These are phyloP conservation scores for Sericinus montela DNA, from an alignment of 2,888 invertebrate species.

Conservation along the genomic window DNA sequence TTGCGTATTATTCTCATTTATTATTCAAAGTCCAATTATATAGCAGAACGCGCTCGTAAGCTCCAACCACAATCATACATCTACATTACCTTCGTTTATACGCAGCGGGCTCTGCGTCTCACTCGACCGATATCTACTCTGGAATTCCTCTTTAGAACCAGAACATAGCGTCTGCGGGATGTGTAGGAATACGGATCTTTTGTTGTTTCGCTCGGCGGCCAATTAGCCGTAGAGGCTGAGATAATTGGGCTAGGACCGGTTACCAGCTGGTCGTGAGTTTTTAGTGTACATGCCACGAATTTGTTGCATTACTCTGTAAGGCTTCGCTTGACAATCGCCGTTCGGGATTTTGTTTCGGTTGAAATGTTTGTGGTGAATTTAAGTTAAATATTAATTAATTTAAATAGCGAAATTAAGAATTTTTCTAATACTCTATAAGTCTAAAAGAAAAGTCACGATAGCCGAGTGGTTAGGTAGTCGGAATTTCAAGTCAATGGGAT, in stretches of 20 bases:
- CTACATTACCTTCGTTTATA: neutral
- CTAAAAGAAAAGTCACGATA: too few species aligned
- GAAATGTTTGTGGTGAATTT: neutral
- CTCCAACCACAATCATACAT: constrained; percentile 9
- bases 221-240: constrained; percentile 45
- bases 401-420: too few species aligned
- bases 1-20: too few species aligned
- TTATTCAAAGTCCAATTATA: constrained; percentile 8
- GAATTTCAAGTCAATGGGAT: too few species aligned
- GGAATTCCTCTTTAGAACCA: constrained; percentile 4
- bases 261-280: constrained; percentile 29
- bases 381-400: too few species aligned
- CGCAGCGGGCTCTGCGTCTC: constrained; percentile 3
- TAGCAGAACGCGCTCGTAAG: constrained; percentile 2
- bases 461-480: too few species aligned
- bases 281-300: constrained; percentile 24
- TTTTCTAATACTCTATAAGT: too few species aligned
- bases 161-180: neutral
- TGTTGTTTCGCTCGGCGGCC: constrained; percentile 29
- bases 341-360: neutral
- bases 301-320: constrained; percentile 23
- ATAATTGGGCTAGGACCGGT: constrained; percentile 61
- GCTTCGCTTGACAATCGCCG: constrained; percentile 3
- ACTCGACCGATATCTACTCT: neutral
- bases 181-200: constrained; percentile 13